Evolutionary conservation across 2,888 invertebrate species (phyloP).

Genomic region (Leptinotarsa juncta): DNA sequence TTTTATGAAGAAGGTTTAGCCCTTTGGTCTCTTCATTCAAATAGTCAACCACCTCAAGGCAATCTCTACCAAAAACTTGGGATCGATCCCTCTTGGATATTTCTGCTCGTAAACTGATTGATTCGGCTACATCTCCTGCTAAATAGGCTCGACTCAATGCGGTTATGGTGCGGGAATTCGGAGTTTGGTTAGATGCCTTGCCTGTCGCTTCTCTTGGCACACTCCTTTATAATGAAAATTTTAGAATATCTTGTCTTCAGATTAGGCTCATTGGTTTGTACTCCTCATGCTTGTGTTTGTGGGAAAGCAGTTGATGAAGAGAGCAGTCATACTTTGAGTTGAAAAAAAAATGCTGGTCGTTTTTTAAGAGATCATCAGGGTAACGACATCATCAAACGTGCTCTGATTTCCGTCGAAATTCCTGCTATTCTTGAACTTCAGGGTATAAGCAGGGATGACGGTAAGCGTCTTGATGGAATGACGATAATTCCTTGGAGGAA

Average conservation of each 20-base stretch:
- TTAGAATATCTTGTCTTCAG: not conserved
- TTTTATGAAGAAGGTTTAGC: too few species aligned
- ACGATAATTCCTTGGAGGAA: constrained; percentile 23
- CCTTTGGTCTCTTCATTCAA: too few species aligned
- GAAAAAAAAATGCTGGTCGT: not conserved
- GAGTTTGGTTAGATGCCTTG: not conserved
- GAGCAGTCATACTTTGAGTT: not conserved
- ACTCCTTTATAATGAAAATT: not conserved
- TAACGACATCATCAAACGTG: not conserved
- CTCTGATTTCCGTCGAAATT: not conserved
- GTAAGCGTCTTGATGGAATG: constrained; percentile 28
- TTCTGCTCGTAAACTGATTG: too few species aligned
- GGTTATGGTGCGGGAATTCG: not conserved
- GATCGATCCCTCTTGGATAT: too few species aligned
- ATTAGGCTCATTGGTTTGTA: not conserved
- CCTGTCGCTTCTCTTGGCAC: not conserved
- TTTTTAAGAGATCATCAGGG: not conserved
- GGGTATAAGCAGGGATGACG: constrained; percentile 26
- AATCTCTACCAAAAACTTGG: too few species aligned
- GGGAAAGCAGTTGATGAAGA: not conserved
- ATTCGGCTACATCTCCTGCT: too few species aligned
- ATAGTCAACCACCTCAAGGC: not conserved
- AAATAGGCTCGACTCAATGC: too few species aligned
- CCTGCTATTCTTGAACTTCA: constrained; percentile 16
- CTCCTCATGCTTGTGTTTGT: not conserved